Conservation (phyloP, 92 coral and sea anemone species). For the Palythoa grandiflora region DNA sequence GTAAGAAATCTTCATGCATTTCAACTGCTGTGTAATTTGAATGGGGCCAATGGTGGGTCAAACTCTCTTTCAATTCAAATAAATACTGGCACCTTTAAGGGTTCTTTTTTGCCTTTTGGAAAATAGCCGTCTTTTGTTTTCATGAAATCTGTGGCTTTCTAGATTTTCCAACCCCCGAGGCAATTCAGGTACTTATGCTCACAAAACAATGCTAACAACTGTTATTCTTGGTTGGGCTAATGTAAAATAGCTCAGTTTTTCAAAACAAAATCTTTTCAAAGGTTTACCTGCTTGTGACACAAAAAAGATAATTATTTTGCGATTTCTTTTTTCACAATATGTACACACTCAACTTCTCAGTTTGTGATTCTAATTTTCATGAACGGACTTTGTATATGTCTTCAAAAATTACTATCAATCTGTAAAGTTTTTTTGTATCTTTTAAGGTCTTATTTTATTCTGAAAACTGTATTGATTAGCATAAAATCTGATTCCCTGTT, state of each 20-base stretch:
- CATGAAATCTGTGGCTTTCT: constrained; percentile 7
- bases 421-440: neutral
- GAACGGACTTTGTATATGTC: neutral
- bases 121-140: constrained; percentile 21
- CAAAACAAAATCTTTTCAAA: constrained; percentile 37
- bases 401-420: neutral
- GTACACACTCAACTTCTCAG: neutral
- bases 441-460: constrained; percentile 2
- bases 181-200: constrained; percentile 17
- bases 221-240: neutral
- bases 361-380: neutral
- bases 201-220: constrained; percentile 9
- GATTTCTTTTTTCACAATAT: neutral
- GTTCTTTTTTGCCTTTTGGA: neutral
- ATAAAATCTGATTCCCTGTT: neutral
- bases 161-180: neutral
- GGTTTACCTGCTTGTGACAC: constrained; percentile 10
- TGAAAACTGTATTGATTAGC: constrained; percentile 13
- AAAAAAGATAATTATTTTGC: neutral
- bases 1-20: neutral
- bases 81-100: neutral
- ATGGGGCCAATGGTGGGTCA: no score
- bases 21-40: neutral
- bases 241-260: constrained; percentile 19
- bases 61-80: neutral